Percentiles rank a stretch among this genome's conserved stretches.
Evolutionary conservation across 1,140 invertebrate species (phyloP).

Genomic region (Thaumetopoea pityocampa): DNA sequence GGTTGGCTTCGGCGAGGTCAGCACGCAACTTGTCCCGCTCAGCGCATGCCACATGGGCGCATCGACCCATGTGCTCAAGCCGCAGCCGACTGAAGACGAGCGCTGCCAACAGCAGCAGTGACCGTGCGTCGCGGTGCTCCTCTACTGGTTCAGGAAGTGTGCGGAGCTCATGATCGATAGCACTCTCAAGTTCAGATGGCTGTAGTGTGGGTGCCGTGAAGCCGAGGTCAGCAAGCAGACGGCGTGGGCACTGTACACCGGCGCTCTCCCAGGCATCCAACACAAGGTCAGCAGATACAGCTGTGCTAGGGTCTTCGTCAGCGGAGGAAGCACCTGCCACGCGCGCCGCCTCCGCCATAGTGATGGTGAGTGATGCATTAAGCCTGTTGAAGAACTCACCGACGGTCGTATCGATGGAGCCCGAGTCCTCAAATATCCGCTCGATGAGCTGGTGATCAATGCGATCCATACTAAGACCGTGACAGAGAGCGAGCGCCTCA

Average conservation of each 20-base stretch:
- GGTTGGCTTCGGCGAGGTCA: conserved; percentile 88
- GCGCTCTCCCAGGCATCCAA: conserved; percentile 85
- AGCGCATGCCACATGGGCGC: conserved; percentile 37
- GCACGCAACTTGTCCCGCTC: conserved; percentile 85
- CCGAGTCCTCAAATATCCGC: conserved; percentile 40
- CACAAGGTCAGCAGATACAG: conserved; percentile 72
- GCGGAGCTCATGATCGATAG: conserved; percentile 85
- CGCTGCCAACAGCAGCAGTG: conserved; percentile 47
- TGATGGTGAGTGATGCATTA: conserved; percentile 41
- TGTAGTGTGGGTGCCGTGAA: conserved; percentile 81
- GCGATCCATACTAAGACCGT: conserved; percentile 45
- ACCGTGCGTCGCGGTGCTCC: conserved; percentile 31
- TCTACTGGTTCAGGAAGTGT: conserved; percentile 58
- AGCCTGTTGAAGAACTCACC: conserved; percentile 60
- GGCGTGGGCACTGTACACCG: conserved; percentile 79
- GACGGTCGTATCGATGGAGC: conserved; percentile 41
- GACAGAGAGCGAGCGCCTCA: conserved; percentile 46
- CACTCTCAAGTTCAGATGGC: conserved; percentile 81
- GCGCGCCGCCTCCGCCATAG: conserved; percentile 37
- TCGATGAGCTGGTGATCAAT: conserved; percentile 48
- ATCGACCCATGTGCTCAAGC: conserved; percentile 29
- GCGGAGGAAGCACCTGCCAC: conserved; percentile 6
- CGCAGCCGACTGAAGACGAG: conserved; percentile 46
- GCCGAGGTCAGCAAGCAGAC: conserved; percentile 82
- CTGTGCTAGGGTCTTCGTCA: conserved; percentile 31